Evolutionary conservation across 2,888 invertebrate species (phyloP).

Genomic region (Mythimna albipuncta): DNA sequence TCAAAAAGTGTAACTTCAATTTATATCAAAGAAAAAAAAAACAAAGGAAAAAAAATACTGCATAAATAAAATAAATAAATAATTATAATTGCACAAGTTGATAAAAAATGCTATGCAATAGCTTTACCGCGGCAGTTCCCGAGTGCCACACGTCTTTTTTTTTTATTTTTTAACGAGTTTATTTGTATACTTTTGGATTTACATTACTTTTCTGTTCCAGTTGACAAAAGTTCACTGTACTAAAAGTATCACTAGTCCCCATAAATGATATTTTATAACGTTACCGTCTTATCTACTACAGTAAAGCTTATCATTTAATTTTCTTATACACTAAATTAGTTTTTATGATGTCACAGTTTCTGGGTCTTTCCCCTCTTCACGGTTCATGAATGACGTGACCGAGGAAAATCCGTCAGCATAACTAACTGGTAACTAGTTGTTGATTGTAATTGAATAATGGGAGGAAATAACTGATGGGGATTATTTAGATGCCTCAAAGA

Average conservation of each 20-base stretch:
- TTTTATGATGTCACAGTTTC: constrained; percentile 61
- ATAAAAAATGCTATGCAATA: too few relatives aligned
- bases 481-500: not conserved
- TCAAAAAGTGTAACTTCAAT: too few relatives aligned
- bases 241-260: not conserved
- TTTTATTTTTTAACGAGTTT: too few relatives aligned
- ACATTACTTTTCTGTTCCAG: not conserved
- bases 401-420: constrained; percentile 36
- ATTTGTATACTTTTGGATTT: not conserved
- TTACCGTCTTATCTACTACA: constrained; percentile 11
- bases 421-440: constrained; percentile 25
- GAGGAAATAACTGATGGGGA: not conserved
- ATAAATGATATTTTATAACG: not conserved
- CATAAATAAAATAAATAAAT: too few relatives aligned
- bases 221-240: not conserved
- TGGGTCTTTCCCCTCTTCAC: constrained; percentile 41
- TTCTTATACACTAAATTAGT: constrained; percentile 34
- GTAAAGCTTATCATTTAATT: constrained; percentile 34
- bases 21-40: too few relatives aligned
- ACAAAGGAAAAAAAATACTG: too few relatives aligned
- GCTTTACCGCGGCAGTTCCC: too few relatives aligned
- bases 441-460: constrained; percentile 1
- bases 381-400: constrained; percentile 30
- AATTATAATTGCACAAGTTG: too few relatives aligned
- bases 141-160: too few relatives aligned